Conservation (phyloP, 2,113 vertebrate genomes). For the Atherinomorus stipes region DNA sequence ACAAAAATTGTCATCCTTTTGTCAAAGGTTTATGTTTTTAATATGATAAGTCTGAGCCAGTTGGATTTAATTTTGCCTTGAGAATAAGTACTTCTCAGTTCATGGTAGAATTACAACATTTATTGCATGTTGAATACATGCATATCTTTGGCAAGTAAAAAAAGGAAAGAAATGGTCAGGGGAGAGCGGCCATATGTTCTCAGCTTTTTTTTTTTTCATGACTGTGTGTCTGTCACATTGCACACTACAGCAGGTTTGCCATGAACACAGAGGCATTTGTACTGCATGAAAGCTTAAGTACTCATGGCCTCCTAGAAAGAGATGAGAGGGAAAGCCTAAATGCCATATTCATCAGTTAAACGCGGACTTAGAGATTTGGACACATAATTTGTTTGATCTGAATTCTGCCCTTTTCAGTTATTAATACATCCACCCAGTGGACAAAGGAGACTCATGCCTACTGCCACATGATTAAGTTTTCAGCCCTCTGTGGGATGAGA, state of each 20-base stretch:
- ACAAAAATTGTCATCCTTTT: too few species aligned
- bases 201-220: constrained; percentile 40
- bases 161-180: constrained; percentile 9
- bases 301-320: constrained; percentile 32
- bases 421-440: constrained; percentile 48
- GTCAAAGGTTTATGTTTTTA: too few species aligned
- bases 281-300: constrained; percentile 49
- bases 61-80: too few species aligned
- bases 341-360: constrained; percentile 51
- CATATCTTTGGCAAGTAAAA: constrained; percentile 10
- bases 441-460: constrained; percentile 40
- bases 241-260: constrained; percentile 10
- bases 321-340: constrained; percentile 63
- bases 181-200: constrained; percentile 11
- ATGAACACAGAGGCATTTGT: constrained; percentile 55
- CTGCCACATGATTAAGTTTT: constrained; percentile 40
- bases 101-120: too few species aligned
- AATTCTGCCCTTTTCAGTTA: constrained; percentile 55
- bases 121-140: background rate
- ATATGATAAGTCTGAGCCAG: too few species aligned
- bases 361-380: constrained; percentile 28
- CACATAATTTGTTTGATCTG: constrained; percentile 56
- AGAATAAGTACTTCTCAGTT: background rate
- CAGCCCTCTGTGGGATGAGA: background rate
- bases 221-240: constrained; percentile 38